Base-by-base conservation (phyloP, 1,140 invertebrate genomes). In the fruit fly (Drosophila melanogaster) region DNA sequence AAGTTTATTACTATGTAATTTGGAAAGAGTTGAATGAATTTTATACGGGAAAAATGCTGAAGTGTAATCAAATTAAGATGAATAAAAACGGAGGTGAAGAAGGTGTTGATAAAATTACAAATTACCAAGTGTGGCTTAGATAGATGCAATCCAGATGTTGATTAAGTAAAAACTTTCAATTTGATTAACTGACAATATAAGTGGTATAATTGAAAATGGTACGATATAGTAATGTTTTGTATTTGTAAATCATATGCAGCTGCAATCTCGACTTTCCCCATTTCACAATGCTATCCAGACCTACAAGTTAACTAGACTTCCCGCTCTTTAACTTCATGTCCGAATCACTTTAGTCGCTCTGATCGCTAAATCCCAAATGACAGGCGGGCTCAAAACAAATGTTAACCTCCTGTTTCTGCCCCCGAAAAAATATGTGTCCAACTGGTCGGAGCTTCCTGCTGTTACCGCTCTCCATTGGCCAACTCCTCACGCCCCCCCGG, bases 321-420 rank as follows among this genome's bases (percentile, higher is more conserved):
- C 38, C 58, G 33, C 37, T 43, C 41, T 46, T 53, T 69, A 22
- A 37, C 30, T 19, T 35, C 43, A 8, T 40, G 43, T 71, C 50
- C 56, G 30, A 30, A 35, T 54, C 60, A 43, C 57, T 78, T 77
- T 54, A 56, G 17, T 24, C 41, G 14, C 22, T n/a, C 30, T 51
- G 44, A 49, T 55, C 44, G 41, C 41, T 57, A 83, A 79, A 83
- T 71, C n/a, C 40, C 44, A 65, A 74, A 47, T 59, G 79, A 83
- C 79, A 83, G 61, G 6, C 51, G n/a, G 44, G 51, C 81, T 79
- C 79, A 84, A 83, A 83, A 84, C 79, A 84, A 83, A 79, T 79
- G 51, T 67, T 65, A 35, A 43, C 43, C 24, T 59, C 33, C 46
- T 24, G 33, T 22, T 30, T 30, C 47, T 33, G 47, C 33, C 38